Evolutionary conservation across 2,113 vertebrate species (phyloP), one percentile per base, ranked within the genome.

Genomic region (Orientallactaga bullata): DNA sequence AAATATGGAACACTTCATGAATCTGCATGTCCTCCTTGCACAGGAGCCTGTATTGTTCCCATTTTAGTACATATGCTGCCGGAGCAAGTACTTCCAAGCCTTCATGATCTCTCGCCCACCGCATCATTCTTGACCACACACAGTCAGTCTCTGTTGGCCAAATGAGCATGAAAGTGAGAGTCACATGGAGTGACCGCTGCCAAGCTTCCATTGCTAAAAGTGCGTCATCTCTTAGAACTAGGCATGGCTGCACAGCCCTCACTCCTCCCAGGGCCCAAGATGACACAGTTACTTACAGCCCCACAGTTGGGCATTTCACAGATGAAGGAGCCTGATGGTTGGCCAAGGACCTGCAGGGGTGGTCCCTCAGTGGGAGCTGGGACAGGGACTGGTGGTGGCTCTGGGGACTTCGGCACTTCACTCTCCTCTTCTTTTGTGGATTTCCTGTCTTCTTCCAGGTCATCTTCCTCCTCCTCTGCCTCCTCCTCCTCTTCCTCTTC

Each of bases 261-360:
- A 20, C 7, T 21, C 26, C n/a, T 8, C 37, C 72, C 83, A n/a
- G 80, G 51, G 32, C 89, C 60, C 42, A 3, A 0, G 28, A 87
- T 3, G 35, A 84, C 7, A 17, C 28, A 60, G 73, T 68, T 78
- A 98, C 98, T 77, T 98, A 98, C 98, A 92, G 98, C 98, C 0
- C 98, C 98, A 28, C 98, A 99, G 96, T 98, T 98, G 82, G 98
- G 98, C 98, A 99, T 98, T 97, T 99, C 98, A 96, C 98, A 99
- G 94, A 98, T 96, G 97, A 98, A 99, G 92, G 97, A 98, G 91
- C 97, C 97, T 0, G 96, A 97, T 77, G 98, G 97, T 69, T 98
- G 97, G 30, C 97, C 82, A 58, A 97, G 94, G 86, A 97, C 97
- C 89, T 98, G 98, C 95, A 98, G 79, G 2, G 98, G 88, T 2